Conservation (phyloP, 1,140 invertebrate species). For the Pseudomyrmex sp. region DNA sequence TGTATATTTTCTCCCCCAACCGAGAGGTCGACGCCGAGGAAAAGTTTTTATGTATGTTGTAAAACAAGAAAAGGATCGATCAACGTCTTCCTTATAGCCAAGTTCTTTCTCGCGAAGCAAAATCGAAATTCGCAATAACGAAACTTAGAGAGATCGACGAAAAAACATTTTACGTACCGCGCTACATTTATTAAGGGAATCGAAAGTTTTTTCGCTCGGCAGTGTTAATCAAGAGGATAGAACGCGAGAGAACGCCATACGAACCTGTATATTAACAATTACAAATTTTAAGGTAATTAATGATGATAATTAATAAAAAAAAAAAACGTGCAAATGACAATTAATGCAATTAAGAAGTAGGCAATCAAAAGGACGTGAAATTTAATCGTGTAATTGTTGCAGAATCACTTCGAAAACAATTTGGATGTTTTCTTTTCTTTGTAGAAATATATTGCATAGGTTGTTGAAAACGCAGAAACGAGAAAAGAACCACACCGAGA, state of each 20-base stretch:
- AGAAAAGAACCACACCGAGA: not conserved
- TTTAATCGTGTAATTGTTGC: too few relatives aligned
- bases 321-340: not conserved
- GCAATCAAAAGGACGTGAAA: too few relatives aligned
- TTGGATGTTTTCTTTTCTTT: too few relatives aligned
- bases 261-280: slow-evolving; percentile 39
- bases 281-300: slow-evolving; percentile 21
- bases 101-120: slow-evolving; percentile 32
- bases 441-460: too few relatives aligned
- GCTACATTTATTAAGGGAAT: slow-evolving; percentile 14
- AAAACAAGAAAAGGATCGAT: slow-evolving; percentile 37
- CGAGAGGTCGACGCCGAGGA: slow-evolving; percentile 31
- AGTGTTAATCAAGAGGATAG: slow-evolving; percentile 38
- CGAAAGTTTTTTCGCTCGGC: slow-evolving; percentile 11
- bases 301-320: not conserved
- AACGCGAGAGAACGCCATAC: not conserved
- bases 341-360: not conserved
- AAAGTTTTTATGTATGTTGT: not conserved
- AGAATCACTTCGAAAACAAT: too few relatives aligned
- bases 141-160: slow-evolving; percentile 10
- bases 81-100: slow-evolving; percentile 46
- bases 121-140: slow-evolving; percentile 12
- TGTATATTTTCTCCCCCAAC: not conserved
- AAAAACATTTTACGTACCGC: too few relatives aligned
- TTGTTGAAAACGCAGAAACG: slow-evolving; percentile 18